Conservation (phyloP, 2,888 invertebrate genomes). For the Phortica magna region DNA sequence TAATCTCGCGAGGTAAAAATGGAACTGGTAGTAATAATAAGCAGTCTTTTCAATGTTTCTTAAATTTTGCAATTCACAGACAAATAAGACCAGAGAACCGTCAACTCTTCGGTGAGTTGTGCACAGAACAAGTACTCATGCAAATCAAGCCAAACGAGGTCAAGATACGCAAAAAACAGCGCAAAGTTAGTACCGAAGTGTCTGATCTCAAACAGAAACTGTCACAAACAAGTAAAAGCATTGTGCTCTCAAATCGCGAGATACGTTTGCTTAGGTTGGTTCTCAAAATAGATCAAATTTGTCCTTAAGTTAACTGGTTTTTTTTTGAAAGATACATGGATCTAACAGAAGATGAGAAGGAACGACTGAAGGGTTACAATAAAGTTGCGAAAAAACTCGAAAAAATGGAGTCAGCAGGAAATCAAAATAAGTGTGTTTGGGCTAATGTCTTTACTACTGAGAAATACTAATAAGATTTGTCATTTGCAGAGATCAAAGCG, state of each 20-base stretch:
- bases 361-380: conserved; percentile 92
- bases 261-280: conserved; percentile 87
- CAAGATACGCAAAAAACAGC: conserved; percentile 90
- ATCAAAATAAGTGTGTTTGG: conserved; percentile 81
- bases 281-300: neutral
- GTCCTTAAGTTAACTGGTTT: conserved; percentile 2
- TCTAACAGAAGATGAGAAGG: conserved; percentile 94
- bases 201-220: conserved; percentile 90
- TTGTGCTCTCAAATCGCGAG: conserved; percentile 94
- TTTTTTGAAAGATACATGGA: conserved; percentile 85
- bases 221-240: conserved; percentile 88
- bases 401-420: conserved; percentile 88
- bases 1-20: conserved; percentile 81
- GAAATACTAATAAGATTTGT: conserved; percentile 24
- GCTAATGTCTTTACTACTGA: neutral
- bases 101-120: conserved; percentile 88
- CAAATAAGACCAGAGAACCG: conserved; percentile 86
- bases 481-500: conserved; percentile 82
- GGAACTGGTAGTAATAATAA: neutral
- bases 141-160: conserved; percentile 92
- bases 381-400: conserved; percentile 96
- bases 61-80: conserved; percentile 68
- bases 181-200: conserved; percentile 94
- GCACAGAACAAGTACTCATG: conserved; percentile 91
- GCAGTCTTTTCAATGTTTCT: neutral